Evolutionary conservation across 2,113 vertebrate species (phyloP).

Genomic region (Hymenochirus boettgeri): DNA sequence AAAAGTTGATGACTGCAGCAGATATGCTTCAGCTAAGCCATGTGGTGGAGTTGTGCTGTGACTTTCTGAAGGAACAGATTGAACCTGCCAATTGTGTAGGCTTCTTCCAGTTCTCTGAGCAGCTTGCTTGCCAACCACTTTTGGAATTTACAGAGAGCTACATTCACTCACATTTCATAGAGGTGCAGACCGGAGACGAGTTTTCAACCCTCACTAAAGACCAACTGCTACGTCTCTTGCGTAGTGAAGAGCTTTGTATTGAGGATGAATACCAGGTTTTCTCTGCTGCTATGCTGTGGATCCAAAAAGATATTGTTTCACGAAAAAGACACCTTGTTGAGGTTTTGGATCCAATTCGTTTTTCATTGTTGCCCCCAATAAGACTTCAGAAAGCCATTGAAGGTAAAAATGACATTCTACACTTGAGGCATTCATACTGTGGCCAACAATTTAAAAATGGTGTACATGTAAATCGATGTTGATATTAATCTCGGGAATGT

Average conservation of each 20-base stretch:
- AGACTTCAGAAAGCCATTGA: conserved; percentile 91
- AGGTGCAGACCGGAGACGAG: conserved; percentile 80
- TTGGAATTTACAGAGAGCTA: conserved; percentile 90
- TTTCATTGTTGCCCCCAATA: conserved; percentile 85
- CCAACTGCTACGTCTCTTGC: conserved; percentile 81
- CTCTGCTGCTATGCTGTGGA: conserved; percentile 87
- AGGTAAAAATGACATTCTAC: conserved; percentile 60
- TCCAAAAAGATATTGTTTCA: conserved; percentile 79
- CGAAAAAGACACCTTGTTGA: conserved; percentile 89
- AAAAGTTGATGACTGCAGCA: conserved; percentile 90
- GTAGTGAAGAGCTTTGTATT: conserved; percentile 90
- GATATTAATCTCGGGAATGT: no score
- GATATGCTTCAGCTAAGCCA: conserved; percentile 94
- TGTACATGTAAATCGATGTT: no score
- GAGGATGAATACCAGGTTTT: conserved; percentile 98
- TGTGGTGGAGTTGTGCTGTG: conserved; percentile 87
- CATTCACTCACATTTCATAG: conserved; percentile 88
- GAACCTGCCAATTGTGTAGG: conserved; percentile 90
- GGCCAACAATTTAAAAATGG: no score
- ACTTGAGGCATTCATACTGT: no score
- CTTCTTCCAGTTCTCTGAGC: conserved; percentile 93
- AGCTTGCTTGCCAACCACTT: conserved; percentile 83
- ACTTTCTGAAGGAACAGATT: conserved; percentile 88
- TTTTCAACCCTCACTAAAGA: conserved; percentile 83
- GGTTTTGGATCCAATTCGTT: conserved; percentile 86